phyloP scores from a whole-genome alignment of 1,140 invertebrate genomes.

The Dufourea novaeangliae region DNA sequence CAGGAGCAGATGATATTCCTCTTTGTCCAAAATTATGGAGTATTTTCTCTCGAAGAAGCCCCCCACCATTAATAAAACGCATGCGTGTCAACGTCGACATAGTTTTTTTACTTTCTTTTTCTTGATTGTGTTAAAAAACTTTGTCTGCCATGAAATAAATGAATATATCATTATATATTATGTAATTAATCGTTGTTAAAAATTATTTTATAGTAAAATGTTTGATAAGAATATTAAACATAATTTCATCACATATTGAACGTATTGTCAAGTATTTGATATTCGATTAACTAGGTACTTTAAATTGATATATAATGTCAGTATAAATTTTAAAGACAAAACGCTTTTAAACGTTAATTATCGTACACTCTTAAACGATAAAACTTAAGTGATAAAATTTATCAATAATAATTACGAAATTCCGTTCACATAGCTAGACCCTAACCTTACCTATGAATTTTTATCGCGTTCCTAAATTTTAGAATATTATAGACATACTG shows the following conservation, averaged over 20 bases:
- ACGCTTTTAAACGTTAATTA: too few relatives aligned
- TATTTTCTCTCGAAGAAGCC: conserved; percentile 30
- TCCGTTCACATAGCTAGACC: background rate
- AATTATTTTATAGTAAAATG: background rate
- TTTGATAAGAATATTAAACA: background rate
- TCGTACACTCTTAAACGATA: background rate
- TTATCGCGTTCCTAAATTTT: background rate
- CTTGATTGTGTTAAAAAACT: background rate
- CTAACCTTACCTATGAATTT: conserved; percentile 16
- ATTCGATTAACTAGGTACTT: background rate
- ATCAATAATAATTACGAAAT: background rate
- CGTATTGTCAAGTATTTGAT: background rate
- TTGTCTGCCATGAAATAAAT: conserved; percentile 6
- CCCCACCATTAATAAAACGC: conserved; percentile 48
- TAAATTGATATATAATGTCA: background rate
- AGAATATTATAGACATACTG: background rate
- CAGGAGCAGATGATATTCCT: conserved; percentile 57
- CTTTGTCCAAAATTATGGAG: conserved; percentile 47
- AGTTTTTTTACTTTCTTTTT: conserved; percentile 2
- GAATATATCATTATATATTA: conserved; percentile 8
- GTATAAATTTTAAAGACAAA: background rate
- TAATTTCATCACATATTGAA: background rate
- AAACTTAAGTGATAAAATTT: background rate
- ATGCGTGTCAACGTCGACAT: conserved; percentile 38
- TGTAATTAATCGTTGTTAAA: background rate